Evolutionary conservation across 2,797 vertebrate species (phyloP).

Genomic region (Neosalanx taihuensis): DNA sequence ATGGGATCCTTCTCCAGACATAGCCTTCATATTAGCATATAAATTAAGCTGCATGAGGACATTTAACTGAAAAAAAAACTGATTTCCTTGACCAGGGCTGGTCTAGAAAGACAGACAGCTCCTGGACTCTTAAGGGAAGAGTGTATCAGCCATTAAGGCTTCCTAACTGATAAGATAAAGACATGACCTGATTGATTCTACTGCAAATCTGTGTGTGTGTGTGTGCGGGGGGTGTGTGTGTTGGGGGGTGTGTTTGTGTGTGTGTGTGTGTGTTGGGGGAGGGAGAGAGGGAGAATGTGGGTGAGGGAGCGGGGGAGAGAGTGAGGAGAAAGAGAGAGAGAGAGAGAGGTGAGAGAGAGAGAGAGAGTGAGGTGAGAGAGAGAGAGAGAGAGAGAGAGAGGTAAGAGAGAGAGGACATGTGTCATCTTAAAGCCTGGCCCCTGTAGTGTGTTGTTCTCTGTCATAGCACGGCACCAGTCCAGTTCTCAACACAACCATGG

Average conservation of each 20-base stretch:
- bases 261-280: not conserved
- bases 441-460: not conserved
- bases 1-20: slow-evolving; percentile 62
- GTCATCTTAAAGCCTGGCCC: not conserved
- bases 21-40: slow-evolving; percentile 79
- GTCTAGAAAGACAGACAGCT: slow-evolving; percentile 55
- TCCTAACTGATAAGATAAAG: slow-evolving; percentile 68
- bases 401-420: not conserved
- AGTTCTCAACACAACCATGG: not conserved
- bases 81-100: slow-evolving; percentile 65
- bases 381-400: not conserved
- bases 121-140: slow-evolving; percentile 60
- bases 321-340: not conserved
- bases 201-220: not conserved
- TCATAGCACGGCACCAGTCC: not conserved
- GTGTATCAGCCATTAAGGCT: slow-evolving; percentile 57
- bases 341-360: not conserved
- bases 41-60: slow-evolving; percentile 75
- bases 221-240: not conserved
- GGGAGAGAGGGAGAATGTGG: not conserved
- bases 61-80: slow-evolving; percentile 70
- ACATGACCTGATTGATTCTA: slow-evolving; percentile 47
- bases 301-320: too few relatives aligned
- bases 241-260: not conserved
- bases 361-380: not conserved